These are phyloP conservation scores for Anadara kagoshimensis DNA, from an alignment of 1,140 invertebrate species.

Conservation along the genomic window DNA sequence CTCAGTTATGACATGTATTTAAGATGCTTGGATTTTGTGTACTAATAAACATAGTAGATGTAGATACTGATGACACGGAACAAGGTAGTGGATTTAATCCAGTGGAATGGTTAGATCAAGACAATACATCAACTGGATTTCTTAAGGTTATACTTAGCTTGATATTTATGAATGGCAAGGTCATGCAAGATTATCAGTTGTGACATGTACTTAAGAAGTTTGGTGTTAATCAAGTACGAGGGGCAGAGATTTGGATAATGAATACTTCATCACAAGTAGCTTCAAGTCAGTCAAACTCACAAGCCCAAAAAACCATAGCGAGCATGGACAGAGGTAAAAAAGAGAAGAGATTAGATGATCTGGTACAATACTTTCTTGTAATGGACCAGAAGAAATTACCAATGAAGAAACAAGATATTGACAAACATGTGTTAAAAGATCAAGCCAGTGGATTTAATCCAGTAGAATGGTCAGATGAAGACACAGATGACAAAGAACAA, in stretches of 20 bases:
- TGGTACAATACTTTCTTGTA: slow-evolving; percentile 63
- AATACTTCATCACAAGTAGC: slow-evolving; percentile 7
- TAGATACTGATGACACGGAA: slow-evolving; percentile 39
- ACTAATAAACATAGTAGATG: slow-evolving; percentile 59
- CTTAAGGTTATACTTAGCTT: no score
- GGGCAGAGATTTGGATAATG: no score
- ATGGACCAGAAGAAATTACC: slow-evolving; percentile 49
- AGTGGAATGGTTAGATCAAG: no score
- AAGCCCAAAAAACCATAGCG: slow-evolving; percentile 25
- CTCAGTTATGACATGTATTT: no score
- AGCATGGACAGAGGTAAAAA: slow-evolving; percentile 26
- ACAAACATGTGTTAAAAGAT: slow-evolving; percentile 57
- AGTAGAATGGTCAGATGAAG: no score
- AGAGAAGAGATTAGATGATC: slow-evolving; percentile 51
- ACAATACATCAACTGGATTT: no score
- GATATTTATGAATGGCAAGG: no score
- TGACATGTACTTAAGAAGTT: no score
- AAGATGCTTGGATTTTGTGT: slow-evolving; percentile 67
- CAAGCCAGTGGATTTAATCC: no score
- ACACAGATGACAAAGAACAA: slow-evolving; percentile 34
- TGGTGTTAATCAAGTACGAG: no score
- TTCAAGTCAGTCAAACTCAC: slow-evolving; percentile 17
- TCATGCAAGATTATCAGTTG: no score
- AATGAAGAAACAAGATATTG: not conserved
- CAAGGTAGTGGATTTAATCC: not conserved